A percentile compares a stretch with the other conserved stretches of the same genome.
phyloP scores from a whole-genome alignment of 2,113 vertebrate species.

The Poicephalus gulielmi region DNA sequence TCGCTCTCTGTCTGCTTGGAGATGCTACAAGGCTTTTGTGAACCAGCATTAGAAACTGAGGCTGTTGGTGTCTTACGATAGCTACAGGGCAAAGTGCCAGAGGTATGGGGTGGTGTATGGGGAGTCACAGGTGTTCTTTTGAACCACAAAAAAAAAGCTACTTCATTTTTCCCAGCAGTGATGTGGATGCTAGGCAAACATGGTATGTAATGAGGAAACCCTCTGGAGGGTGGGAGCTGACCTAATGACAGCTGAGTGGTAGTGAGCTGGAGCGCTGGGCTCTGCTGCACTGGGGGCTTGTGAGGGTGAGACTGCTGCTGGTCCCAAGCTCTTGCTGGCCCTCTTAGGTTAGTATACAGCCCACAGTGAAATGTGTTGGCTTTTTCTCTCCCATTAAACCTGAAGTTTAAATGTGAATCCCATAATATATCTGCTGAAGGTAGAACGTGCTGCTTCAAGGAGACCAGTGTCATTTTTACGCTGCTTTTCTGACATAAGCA shows the following conservation, averaged over 20 bases:
- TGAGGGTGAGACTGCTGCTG: not conserved
- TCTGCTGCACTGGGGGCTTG: not conserved
- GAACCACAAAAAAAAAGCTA: not conserved
- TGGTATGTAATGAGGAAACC: not conserved
- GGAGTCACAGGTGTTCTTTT: not conserved
- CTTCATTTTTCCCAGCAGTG: not conserved
- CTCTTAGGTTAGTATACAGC: not conserved
- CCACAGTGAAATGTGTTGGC: not conserved
- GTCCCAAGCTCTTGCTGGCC: not conserved
- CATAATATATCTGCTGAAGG: not conserved
- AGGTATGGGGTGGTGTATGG: not conserved
- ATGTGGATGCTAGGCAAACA: not conserved
- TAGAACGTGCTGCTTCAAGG: not conserved
- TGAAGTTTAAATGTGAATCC: not conserved
- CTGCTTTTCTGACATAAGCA: not conserved
- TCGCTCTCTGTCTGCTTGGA: not conserved
- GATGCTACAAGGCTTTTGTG: not conserved
- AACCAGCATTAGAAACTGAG: not conserved
- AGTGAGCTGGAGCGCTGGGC: not conserved
- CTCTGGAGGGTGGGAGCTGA: not conserved
- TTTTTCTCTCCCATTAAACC: not conserved
- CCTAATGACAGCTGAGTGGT: not conserved
- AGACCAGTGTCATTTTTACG: not conserved
- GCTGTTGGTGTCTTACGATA: not conserved
- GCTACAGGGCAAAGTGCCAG: not conserved